Evolutionary conservation across 2,113 vertebrate species (phyloP), one percentile per base, ranked within the genome.

Genomic region (Malurus cyaneus): DNA sequence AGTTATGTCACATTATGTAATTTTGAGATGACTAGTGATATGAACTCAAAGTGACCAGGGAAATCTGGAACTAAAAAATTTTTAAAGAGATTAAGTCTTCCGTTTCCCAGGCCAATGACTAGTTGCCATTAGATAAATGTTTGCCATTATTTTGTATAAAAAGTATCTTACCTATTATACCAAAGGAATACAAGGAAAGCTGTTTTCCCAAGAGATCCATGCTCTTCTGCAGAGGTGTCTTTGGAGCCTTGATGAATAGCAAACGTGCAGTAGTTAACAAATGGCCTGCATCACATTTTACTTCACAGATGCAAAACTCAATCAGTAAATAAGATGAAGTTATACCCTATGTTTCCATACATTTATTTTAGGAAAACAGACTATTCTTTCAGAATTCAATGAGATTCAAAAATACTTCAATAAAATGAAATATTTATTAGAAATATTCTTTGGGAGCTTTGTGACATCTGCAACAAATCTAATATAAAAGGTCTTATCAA

Each of bases 161-260:
- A 94, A 80, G 94, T 86, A 74, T 92, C 97, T 97, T 98, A 99
- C 99, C 99, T 93, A 99, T 99, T 97, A 99, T 99, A 95, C 98
- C 98, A 92, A 99, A 99, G 67, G 99, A 99, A 88, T 99, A 99
- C 65, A 99, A 98, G 11, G 99, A 99, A 56, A 99, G 99, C 88
- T 99, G 99, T 88, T 99, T 99, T 73, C 99, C 99, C 86, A 99
- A 97, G 62, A 99, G 98, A 97, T 99, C 99, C 99, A 99, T 99
- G 97, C 99, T 99, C 97, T 99, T 99, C 98, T 99, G 99, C 44
- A 99, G 89, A 20, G 99, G 99, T 9, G 99, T 99, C 96, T 99
- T 99, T 32, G 99, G 99, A 94, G 99, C 98, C 99, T 99, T 91
- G 93, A 92, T 24, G 77, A 96, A 97, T 28, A 12, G 78, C 34